Percentiles rank a stretch among this genome's conserved stretches.
phyloP scores from a whole-genome alignment of 35 echinoderm and acorn worm species.

The Apostichopus japonicus region DNA sequence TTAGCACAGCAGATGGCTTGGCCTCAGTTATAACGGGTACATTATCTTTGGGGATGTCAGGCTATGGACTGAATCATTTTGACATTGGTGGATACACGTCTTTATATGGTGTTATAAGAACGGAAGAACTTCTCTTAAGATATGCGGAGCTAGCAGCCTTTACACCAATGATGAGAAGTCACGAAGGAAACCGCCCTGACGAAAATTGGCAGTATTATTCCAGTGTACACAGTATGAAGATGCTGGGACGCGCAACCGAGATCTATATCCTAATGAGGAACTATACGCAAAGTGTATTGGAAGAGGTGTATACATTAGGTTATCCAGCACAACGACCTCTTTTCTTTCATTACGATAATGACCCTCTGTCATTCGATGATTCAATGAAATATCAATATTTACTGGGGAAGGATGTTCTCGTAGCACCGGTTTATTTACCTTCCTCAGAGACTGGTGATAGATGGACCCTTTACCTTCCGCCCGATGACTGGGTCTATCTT shows the following conservation, averaged over 20 bases:
- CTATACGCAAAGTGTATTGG: slow-evolving; percentile 67
- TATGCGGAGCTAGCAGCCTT: slow-evolving; percentile 94
- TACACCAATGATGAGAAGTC: slow-evolving; percentile 94
- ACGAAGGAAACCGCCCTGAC: slow-evolving; percentile 88
- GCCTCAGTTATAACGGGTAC: slow-evolving; percentile 92
- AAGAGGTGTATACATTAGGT: slow-evolving; percentile 77
- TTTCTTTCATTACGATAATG: slow-evolving; percentile 93
- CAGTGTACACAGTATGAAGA: slow-evolving; percentile 62
- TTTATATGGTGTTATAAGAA: slow-evolving; percentile 80
- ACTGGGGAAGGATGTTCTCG: slow-evolving; percentile 83
- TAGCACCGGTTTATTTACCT: slow-evolving; percentile 83
- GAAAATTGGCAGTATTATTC: slow-evolving; percentile 97
- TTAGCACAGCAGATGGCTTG: slow-evolving; percentile 82
- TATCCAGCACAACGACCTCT: slow-evolving; percentile 87
- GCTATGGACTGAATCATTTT: slow-evolving; percentile 87
- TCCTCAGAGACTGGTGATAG: slow-evolving; percentile 34
- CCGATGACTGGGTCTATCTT: slow-evolving; percentile 75
- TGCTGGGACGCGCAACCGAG: slow-evolving; percentile 74
- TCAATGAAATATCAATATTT: slow-evolving; percentile 88
- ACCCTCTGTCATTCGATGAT: slow-evolving; percentile 55
- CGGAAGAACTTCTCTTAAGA: slow-evolving; percentile 89
- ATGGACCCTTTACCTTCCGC: slow-evolving; percentile 87
- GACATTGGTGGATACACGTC: slow-evolving; percentile 97
- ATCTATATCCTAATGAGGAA: slow-evolving; percentile 69
- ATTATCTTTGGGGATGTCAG: slow-evolving; percentile 83